Conservation (phyloP, 2,113 vertebrate genomes). For the Hemibagrus wyckioides region DNA sequence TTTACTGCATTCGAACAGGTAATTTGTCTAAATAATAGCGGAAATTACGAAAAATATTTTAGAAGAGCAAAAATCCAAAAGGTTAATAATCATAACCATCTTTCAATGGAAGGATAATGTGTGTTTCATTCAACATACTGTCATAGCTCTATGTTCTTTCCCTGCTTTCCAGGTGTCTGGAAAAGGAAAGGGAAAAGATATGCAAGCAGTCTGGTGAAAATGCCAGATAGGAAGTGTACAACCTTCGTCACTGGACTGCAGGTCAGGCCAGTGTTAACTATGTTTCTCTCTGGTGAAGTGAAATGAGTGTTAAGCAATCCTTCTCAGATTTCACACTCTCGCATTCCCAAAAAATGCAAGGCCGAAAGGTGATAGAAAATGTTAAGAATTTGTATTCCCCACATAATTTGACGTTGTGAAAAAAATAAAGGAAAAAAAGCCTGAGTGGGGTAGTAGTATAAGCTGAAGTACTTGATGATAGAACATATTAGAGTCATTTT, state of each 20-base stretch:
- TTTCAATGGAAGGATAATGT: background rate
- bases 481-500: slow-evolving; percentile 21
- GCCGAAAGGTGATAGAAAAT: slow-evolving; percentile 30
- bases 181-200: slow-evolving; percentile 16
- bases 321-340: slow-evolving; percentile 35
- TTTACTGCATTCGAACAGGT: background rate
- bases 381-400: slow-evolving; percentile 15
- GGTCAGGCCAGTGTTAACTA: slow-evolving; percentile 43
- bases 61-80: background rate
- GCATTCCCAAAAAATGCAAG: slow-evolving; percentile 32
- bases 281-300: slow-evolving; percentile 25
- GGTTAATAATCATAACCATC: background rate
- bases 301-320: slow-evolving; percentile 25
- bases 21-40: background rate
- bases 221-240: slow-evolving; percentile 36
- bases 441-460: slow-evolving; percentile 18
- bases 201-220: slow-evolving; percentile 26
- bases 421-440: slow-evolving; percentile 36
- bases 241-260: slow-evolving; percentile 18
- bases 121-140: background rate
- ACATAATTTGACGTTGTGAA: slow-evolving; percentile 4
- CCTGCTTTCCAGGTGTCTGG: slow-evolving; percentile 34
- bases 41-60: background rate
- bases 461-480: slow-evolving; percentile 16
- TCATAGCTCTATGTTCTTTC: background rate